Percentiles rank a stretch among this genome's conserved stretches.
Evolutionary conservation across 2,113 vertebrate species (phyloP).

Genomic region (Microcebus ravelobensis): DNA sequence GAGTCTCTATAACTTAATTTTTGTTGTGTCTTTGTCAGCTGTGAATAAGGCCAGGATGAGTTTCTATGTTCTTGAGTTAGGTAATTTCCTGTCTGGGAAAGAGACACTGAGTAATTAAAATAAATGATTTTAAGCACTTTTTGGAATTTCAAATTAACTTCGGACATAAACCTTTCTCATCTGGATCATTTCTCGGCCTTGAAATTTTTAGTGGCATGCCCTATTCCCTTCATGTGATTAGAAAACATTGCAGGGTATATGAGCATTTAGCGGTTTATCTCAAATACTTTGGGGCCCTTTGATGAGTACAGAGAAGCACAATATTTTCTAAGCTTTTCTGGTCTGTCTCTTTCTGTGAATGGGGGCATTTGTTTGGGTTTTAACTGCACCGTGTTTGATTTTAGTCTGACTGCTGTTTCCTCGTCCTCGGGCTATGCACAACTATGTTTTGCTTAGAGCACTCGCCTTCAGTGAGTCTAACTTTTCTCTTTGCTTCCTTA

Average conservation of each 20-base stretch:
- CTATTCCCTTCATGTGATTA: not conserved
- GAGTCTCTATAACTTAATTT: constrained; percentile 46
- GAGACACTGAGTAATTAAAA: constrained; percentile 56
- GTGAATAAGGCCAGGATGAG: constrained; percentile 34
- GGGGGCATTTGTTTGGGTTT: constrained; percentile 28
- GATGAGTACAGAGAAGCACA: not conserved
- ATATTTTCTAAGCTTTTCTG: constrained; percentile 28
- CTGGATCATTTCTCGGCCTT: constrained; percentile 41
- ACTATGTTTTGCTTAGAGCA: constrained; percentile 49
- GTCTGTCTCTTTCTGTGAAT: constrained; percentile 5
- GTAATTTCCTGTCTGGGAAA: constrained; percentile 69
- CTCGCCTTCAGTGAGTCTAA: not conserved
- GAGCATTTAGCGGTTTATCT: not conserved
- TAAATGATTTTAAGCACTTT: constrained; percentile 59
- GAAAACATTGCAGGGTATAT: not conserved
- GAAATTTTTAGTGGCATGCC: not conserved
- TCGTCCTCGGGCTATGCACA: not conserved
- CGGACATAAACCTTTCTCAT: constrained; percentile 42
- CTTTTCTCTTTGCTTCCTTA: constrained; percentile 53
- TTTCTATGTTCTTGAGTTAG: constrained; percentile 66
- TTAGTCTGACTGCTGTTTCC: constrained; percentile 44
- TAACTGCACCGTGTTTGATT: constrained; percentile 29
- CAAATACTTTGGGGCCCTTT: not conserved
- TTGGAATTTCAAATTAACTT: constrained; percentile 72
- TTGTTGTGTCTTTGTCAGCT: constrained; percentile 53